Evolutionary conservation across 2,888 invertebrate species (phyloP).

Genomic region (Drosophila buzzatii): DNA sequence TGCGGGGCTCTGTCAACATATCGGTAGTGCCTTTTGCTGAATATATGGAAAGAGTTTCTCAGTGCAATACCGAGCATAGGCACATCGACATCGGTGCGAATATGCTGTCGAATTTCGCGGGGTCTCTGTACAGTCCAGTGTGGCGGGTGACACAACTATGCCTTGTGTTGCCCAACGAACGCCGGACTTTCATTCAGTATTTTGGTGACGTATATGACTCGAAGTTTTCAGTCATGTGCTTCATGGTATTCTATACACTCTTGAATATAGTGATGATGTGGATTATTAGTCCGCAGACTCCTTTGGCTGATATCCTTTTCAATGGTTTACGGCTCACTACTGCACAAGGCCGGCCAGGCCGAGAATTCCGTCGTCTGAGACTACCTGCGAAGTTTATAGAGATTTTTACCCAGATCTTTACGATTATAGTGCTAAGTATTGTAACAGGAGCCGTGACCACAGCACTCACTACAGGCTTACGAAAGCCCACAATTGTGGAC

Average conservation of each 20-base stretch:
- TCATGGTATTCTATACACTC: not conserved
- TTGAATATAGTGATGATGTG: conserved; percentile 1
- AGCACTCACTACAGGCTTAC: not conserved
- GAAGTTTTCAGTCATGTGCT: not conserved
- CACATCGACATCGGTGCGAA: not conserved
- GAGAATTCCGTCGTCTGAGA: not conserved
- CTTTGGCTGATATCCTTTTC: not conserved
- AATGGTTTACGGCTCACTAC: not conserved
- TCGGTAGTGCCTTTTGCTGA: not conserved
- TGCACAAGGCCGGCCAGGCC: not conserved
- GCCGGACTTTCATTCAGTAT: not conserved
- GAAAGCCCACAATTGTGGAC: conserved; percentile 10
- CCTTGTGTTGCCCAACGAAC: conserved; percentile 15
- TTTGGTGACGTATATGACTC: not conserved
- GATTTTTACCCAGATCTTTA: not conserved
- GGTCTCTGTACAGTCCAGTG: not conserved
- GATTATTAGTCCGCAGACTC: not conserved
- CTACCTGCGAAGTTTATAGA: conserved; percentile 15
- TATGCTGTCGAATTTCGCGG: not conserved
- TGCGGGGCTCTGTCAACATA: not conserved
- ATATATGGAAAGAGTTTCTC: not conserved
- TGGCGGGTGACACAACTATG: conserved; percentile 2
- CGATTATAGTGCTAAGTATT: not conserved
- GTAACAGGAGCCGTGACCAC: not conserved
- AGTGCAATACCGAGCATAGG: too few relatives aligned